phyloP scores from a whole-genome alignment of 2,113 vertebrate species.

The Sebastes schlegelii region DNA sequence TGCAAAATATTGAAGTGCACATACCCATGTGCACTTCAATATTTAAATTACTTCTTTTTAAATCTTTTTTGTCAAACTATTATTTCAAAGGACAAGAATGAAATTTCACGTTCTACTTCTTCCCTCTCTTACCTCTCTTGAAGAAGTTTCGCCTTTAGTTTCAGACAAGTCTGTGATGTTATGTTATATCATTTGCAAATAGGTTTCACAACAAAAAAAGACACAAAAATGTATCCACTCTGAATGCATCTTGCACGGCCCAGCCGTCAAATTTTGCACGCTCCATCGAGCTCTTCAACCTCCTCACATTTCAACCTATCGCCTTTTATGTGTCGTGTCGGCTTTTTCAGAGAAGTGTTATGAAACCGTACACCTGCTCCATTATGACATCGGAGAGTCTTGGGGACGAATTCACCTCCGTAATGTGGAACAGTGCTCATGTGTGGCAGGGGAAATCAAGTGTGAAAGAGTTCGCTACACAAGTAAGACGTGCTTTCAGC shows the following conservation, averaged over 20 bases:
- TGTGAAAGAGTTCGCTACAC: constrained; percentile 82
- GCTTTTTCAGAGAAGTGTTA: constrained; percentile 89
- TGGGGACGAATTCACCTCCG: constrained; percentile 90
- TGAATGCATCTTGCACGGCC: not conserved
- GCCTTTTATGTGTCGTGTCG: constrained; percentile 42
- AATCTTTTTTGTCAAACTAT: not conserved
- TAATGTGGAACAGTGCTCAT: constrained; percentile 87
- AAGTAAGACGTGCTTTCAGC: constrained; percentile 78
- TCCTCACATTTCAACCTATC: constrained; percentile 54
- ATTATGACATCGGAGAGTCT: constrained; percentile 86
- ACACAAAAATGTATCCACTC: not conserved
- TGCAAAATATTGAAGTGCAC: not conserved
- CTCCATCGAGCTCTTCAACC: constrained; percentile 40
- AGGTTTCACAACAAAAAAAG: not conserved
- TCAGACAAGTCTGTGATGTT: not conserved
- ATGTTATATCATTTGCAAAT: not conserved
- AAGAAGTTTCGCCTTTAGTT: not conserved
- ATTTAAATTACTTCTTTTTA: not conserved
- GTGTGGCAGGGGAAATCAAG: constrained; percentile 65
- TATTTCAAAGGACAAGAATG: not conserved
- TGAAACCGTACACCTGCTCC: constrained; percentile 85
- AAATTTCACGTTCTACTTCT: not conserved
- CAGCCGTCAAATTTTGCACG: not conserved
- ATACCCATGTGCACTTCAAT: too few relatives aligned
- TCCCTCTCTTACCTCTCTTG: not conserved